Evolutionary conservation across 2,888 invertebrate genomes (phyloP).

Genomic region (Molanna angustata): DNA sequence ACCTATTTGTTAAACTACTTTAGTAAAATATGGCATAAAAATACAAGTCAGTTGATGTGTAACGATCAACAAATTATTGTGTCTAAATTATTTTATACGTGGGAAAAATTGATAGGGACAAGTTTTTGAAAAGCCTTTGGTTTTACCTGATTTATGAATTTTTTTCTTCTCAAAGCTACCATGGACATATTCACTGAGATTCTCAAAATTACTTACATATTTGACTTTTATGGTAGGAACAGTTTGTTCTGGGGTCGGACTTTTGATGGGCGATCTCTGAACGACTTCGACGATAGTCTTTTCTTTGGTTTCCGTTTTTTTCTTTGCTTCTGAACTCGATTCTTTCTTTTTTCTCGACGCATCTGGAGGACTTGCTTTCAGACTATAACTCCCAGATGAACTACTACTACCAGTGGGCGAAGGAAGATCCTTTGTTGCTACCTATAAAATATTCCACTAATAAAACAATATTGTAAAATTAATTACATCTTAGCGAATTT

Average conservation of each 20-base stretch:
- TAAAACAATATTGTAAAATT: too few species aligned
- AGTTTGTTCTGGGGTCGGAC: constrained; percentile 31
- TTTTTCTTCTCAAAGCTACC: too few species aligned
- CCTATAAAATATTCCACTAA: too few species aligned
- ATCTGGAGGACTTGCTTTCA: constrained; percentile 40
- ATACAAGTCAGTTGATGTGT: too few species aligned
- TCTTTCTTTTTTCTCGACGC: constrained; percentile 16
- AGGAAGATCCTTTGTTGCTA: constrained; percentile 43
- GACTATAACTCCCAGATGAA: constrained; percentile 57
- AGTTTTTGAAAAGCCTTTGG: too few species aligned
- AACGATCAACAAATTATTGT: too few species aligned
- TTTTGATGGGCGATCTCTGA: constrained; percentile 26
- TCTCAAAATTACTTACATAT: constrained; percentile 5
- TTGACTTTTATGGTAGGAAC: constrained; percentile 31
- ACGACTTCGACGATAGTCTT: constrained; percentile 31
- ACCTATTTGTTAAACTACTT: too few species aligned
- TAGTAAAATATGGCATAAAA: too few species aligned
- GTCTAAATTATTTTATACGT: too few species aligned
- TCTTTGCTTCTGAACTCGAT: constrained; percentile 14
- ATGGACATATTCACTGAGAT: background rate
- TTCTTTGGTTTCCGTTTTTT: constrained; percentile 14
- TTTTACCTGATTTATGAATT: too few species aligned
- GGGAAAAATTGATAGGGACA: too few species aligned
- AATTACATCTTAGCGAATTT: too few species aligned
- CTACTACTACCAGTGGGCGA: constrained; percentile 58